phyloP scores from a whole-genome alignment of 2,888 invertebrate species.

The Ochropleura plecta region DNA sequence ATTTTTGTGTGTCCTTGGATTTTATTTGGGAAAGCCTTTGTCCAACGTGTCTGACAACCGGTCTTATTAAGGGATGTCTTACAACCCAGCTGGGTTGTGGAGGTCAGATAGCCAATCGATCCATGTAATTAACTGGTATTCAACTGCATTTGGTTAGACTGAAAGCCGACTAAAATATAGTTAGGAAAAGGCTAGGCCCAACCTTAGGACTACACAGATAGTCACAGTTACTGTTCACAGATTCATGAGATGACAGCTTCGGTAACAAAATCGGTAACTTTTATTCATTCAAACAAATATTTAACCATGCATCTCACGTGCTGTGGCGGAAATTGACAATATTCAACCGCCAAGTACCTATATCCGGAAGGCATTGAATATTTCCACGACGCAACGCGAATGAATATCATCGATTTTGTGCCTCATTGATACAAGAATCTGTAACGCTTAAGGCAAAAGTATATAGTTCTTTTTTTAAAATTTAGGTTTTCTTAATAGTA shows the following conservation, averaged over 20 bases:
- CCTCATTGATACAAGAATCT: conserved; percentile 11
- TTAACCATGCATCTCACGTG: conserved; percentile 8
- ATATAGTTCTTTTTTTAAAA: neutral
- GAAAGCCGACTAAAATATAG: no score
- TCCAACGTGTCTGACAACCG: no score
- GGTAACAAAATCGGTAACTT: neutral
- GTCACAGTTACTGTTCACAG: neutral
- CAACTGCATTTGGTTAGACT: no score
- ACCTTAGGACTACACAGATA: neutral
- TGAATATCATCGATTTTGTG: conserved; percentile 19
- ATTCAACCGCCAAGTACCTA: conserved; percentile 20
- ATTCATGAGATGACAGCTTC: neutral
- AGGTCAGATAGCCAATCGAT: no score
- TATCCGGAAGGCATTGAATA: conserved; percentile 32
- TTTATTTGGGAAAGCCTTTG: neutral
- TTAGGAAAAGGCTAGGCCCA: neutral
- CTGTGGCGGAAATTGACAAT: conserved; percentile 39
- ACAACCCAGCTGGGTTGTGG: no score
- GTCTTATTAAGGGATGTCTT: no score
- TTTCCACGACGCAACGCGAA: conserved; percentile 5
- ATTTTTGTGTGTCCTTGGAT: neutral
- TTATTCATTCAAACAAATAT: conserved; percentile 24
- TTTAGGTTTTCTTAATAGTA: no score
- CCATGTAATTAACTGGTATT: no score
- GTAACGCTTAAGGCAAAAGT: neutral